These are phyloP conservation scores for Malurus melanocephalus DNA, from an alignment of 2,113 vertebrate genomes.

Conservation along the genomic window DNA sequence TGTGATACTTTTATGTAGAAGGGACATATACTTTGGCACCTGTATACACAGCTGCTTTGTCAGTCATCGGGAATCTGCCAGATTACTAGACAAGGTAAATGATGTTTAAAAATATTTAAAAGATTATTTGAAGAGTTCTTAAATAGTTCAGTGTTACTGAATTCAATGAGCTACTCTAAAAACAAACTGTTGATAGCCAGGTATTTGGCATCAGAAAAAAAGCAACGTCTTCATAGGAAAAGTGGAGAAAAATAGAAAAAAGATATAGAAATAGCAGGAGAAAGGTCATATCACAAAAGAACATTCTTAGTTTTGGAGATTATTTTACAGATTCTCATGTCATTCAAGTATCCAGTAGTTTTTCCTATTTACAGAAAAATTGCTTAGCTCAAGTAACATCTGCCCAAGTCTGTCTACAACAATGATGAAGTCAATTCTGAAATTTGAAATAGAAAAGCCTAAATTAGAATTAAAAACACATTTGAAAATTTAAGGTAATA, in stretches of 20 bases:
- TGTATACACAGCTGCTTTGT: background rate
- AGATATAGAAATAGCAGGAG: background rate
- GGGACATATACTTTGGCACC: background rate
- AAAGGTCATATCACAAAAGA: background rate
- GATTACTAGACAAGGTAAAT: background rate
- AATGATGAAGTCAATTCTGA: background rate
- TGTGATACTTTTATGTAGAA: background rate
- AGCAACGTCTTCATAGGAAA: background rate
- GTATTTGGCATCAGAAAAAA: background rate
- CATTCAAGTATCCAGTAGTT: background rate
- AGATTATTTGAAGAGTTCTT: background rate
- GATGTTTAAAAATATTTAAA: background rate
- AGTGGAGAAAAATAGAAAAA: background rate
- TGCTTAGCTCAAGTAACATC: background rate
- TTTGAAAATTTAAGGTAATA: background rate
- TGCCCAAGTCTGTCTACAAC: background rate
- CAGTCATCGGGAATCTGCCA: background rate
- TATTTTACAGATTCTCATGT: background rate
- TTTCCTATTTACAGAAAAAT: background rate
- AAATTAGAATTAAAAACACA: background rate
- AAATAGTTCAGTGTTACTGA: background rate
- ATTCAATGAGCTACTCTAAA: background rate
- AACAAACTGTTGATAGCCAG: background rate
- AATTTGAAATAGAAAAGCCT: background rate
- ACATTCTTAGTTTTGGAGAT: background rate